phyloP scores from a whole-genome alignment of 2,113 vertebrate species.

The Neolamprologus sp. region DNA sequence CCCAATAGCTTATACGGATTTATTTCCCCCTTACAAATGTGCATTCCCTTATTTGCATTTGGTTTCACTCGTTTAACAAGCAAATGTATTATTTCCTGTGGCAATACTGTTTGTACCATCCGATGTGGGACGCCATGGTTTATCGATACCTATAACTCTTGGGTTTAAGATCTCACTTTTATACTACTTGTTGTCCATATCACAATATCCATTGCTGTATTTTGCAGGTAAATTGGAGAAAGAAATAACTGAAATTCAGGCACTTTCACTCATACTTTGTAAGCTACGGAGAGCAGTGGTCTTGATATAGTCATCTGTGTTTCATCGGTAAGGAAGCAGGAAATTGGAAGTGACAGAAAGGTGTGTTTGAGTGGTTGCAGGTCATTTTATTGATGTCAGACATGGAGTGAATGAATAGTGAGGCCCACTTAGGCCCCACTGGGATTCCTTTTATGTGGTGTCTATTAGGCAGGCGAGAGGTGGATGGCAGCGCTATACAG shows the following conservation, averaged over 20 bases:
- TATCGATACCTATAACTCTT: not conserved
- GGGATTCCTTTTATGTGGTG: not conserved
- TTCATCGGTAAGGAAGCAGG: not conserved
- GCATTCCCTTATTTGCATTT: not conserved
- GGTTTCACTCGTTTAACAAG: not conserved
- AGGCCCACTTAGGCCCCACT: not conserved
- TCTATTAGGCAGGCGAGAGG: not conserved
- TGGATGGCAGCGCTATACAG: not conserved
- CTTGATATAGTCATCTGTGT: not conserved
- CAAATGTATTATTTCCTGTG: not conserved
- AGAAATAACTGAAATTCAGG: not conserved
- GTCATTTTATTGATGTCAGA: conserved; percentile 40
- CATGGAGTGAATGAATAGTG: conserved; percentile 1
- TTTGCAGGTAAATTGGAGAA: not conserved
- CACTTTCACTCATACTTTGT: not conserved
- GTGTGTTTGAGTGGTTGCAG: conserved; percentile 13
- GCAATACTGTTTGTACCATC: not conserved
- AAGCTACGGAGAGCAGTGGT: not conserved
- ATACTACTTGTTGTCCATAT: not conserved
- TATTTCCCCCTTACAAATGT: not conserved
- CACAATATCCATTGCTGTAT: not conserved
- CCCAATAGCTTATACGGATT: not conserved
- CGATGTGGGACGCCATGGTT: not conserved
- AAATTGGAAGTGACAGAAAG: conserved; percentile 28
- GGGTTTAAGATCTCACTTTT: not conserved